Conservation (phyloP, 2,888 invertebrate genomes). For the Arrhopalites spinosus region DNA sequence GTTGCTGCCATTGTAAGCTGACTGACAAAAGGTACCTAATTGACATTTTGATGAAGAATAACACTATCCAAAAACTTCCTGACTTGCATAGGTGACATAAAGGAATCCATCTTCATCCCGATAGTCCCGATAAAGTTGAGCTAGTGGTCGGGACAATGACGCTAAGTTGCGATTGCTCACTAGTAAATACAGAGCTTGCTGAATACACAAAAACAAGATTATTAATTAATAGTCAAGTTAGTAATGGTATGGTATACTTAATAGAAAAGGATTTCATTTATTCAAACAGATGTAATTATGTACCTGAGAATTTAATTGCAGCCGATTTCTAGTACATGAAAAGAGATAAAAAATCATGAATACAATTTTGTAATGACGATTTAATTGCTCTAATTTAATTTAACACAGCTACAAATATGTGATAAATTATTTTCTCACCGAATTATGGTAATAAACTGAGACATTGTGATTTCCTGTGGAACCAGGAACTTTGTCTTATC, state of each 20-base stretch:
- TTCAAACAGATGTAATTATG: too few species aligned
- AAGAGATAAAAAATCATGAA: too few species aligned
- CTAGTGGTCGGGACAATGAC: constrained; percentile 78
- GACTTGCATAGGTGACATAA: constrained; percentile 86
- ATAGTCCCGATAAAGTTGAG: constrained; percentile 77
- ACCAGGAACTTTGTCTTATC: constrained; percentile 87
- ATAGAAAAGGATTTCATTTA: too few species aligned
- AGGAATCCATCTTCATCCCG: constrained; percentile 83
- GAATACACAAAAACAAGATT: too few species aligned
- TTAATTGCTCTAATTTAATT: constrained; percentile 1
- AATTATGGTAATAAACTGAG: constrained; percentile 83
- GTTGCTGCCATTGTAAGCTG: too few species aligned
- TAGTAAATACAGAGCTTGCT: constrained; percentile 79
- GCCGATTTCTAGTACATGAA: constrained; percentile 63
- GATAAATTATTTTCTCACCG: constrained; percentile 65
- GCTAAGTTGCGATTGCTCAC: constrained; percentile 82
- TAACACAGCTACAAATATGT: background rate
- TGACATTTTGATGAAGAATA: too few species aligned
- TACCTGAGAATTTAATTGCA: constrained; percentile 67
- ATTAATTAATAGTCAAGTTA: too few species aligned
- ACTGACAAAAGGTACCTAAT: too few species aligned
- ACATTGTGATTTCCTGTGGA: constrained; percentile 86
- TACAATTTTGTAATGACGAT: background rate
- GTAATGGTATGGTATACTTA: too few species aligned
- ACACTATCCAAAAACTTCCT: constrained; percentile 89